Conservation (phyloP, 2,113 vertebrate species). For the Prietella phreatophila region DNA sequence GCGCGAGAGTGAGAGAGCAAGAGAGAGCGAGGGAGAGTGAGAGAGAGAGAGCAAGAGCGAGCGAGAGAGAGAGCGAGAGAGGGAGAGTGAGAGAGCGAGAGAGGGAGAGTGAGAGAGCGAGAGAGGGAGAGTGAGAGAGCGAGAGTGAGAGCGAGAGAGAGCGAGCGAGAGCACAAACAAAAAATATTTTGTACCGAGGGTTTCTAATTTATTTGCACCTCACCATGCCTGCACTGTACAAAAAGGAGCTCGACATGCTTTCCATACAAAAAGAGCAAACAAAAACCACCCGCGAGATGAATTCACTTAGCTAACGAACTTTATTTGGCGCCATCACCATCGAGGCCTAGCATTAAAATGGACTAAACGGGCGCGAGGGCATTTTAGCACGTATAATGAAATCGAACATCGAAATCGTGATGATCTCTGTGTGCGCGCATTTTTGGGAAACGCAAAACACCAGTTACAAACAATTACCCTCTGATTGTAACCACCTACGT, state of each 20-base stretch:
- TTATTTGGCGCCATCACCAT: neutral
- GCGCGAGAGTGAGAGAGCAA: neutral
- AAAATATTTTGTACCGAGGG: neutral
- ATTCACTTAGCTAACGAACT: no score
- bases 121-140: conserved; percentile 18
- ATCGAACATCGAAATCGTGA: neutral
- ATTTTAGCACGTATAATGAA: neutral
- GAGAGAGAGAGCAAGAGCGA: no score
- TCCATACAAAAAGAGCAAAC: neutral
- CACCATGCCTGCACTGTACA: neutral
- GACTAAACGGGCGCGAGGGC: neutral
- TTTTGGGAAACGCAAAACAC: neutral
- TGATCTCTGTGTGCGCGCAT: neutral
- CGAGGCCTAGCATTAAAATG: neutral
- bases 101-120: conserved; percentile 5
- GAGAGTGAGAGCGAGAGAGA: no score
- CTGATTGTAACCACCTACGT: conserved; percentile 13
- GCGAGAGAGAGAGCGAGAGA: conserved; percentile 41
- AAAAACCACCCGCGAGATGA: neutral
- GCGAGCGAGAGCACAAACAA: neutral
- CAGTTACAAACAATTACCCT: conserved; percentile 18
- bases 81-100: no score
- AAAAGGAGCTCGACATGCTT: neutral
- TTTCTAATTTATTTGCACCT: neutral
- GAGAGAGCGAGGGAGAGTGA: no score